A percentile compares a stretch with the other conserved stretches of the same genome.
Evolutionary conservation across 2,797 vertebrate genomes (phyloP).

Genomic region (Chaetodon trifasciatus): DNA sequence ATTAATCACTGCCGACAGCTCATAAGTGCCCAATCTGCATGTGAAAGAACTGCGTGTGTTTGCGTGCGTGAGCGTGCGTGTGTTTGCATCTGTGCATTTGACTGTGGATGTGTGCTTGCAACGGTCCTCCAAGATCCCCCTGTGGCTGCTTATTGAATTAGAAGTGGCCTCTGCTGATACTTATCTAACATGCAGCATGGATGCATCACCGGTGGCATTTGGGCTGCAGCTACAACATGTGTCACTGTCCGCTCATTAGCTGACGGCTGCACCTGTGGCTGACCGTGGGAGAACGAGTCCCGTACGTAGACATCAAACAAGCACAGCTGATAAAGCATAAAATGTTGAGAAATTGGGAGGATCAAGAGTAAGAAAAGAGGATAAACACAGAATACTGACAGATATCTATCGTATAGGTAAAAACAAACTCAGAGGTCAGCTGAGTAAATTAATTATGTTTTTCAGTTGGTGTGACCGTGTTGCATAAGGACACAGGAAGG

Average conservation of each 20-base stretch:
- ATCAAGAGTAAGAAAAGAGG: neutral
- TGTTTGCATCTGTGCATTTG: slow-evolving; percentile 56
- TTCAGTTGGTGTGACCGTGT: slow-evolving; percentile 1
- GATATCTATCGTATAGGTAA: neutral
- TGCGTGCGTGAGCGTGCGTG: slow-evolving; percentile 32
- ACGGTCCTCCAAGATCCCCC: slow-evolving; percentile 42
- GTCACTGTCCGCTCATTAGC: slow-evolving; percentile 36
- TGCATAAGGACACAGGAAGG: slow-evolving; percentile 26
- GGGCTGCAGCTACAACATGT: slow-evolving; percentile 18
- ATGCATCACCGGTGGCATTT: slow-evolving; percentile 51
- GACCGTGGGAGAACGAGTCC: slow-evolving; percentile 15
- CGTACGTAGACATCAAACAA: neutral
- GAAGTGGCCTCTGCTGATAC: slow-evolving; percentile 46
- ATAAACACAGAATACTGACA: neutral
- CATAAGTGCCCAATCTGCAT: slow-evolving; percentile 83
- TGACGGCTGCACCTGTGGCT: slow-evolving; percentile 1
- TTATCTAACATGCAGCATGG: slow-evolving; percentile 44
- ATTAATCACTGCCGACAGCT: slow-evolving; percentile 85
- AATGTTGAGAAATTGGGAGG: neutral
- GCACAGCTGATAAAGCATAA: slow-evolving; percentile 5
- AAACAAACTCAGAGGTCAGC: slow-evolving; percentile 1
- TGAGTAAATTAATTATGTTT: slow-evolving; percentile 15
- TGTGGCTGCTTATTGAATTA: slow-evolving; percentile 62
- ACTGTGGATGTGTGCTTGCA: slow-evolving; percentile 29
- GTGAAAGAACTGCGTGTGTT: slow-evolving; percentile 73